Percentiles rank a stretch among this genome's conserved stretches.
Evolutionary conservation across 1,140 invertebrate genomes (phyloP).

Genomic region (Colletes gigas): DNA sequence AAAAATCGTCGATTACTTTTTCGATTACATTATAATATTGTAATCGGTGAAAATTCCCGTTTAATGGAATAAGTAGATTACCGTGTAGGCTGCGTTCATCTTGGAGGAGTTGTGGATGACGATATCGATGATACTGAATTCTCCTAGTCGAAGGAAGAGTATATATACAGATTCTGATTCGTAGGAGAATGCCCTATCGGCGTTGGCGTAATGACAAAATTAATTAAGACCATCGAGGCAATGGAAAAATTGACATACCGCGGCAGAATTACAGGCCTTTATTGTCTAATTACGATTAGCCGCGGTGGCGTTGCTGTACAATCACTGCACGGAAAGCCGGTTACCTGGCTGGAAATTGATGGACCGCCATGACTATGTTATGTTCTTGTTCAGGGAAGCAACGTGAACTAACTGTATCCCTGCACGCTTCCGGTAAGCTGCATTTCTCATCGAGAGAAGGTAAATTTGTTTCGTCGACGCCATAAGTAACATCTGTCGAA

Average conservation of each 20-base stretch:
- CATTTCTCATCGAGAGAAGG: not conserved
- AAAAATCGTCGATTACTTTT: too few relatives aligned
- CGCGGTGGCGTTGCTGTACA: constrained; percentile 55
- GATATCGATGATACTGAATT: constrained; percentile 59
- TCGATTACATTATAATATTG: too few relatives aligned
- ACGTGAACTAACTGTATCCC: constrained; percentile 44
- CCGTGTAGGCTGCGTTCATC: constrained; percentile 71
- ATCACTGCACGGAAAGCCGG: constrained; percentile 53
- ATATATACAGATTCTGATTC: constrained; percentile 71
- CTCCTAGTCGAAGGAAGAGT: constrained; percentile 47
- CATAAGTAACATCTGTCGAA: not conserved
- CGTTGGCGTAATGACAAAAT: constrained; percentile 62
- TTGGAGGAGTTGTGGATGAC: constrained; percentile 48
- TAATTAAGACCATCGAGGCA: constrained; percentile 73
- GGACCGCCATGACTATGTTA: constrained; percentile 60
- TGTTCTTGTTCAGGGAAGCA: constrained; percentile 67
- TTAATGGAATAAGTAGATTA: constrained; percentile 45
- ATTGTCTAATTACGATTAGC: constrained; percentile 71
- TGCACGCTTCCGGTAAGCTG: constrained; percentile 45
- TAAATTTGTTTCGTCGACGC: constrained; percentile 28
- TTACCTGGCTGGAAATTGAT: constrained; percentile 47
- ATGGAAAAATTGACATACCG: constrained; percentile 53
- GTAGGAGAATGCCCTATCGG: constrained; percentile 36
- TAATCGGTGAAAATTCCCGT: too few relatives aligned
- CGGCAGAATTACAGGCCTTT: constrained; percentile 70